Percentiles rank a stretch among this genome's conserved stretches.
Evolutionary conservation across 2,113 vertebrate species (phyloP).

Genomic region (Aviceda subcristata): DNA sequence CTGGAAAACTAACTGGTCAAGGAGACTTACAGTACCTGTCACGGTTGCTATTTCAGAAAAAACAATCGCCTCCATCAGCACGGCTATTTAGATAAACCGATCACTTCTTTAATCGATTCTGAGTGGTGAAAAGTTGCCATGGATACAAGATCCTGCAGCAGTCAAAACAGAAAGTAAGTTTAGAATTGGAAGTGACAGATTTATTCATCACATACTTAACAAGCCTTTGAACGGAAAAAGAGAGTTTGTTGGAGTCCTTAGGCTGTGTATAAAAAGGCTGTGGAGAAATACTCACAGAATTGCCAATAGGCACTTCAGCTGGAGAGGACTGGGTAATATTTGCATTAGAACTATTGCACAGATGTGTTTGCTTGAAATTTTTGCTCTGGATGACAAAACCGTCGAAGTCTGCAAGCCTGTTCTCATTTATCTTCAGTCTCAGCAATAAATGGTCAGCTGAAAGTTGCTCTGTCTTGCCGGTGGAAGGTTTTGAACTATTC

Average conservation of each 20-base stretch:
- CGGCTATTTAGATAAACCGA: constrained; percentile 69
- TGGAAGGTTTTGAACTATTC: not conserved
- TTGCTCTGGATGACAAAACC: constrained; percentile 53
- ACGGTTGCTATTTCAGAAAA: constrained; percentile 61
- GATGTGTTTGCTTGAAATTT: constrained; percentile 66
- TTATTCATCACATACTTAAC: constrained; percentile 82
- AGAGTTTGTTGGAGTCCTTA: constrained; percentile 72
- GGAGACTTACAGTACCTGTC: constrained; percentile 51
- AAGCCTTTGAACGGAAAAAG: constrained; percentile 76
- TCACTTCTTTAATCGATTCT: constrained; percentile 76
- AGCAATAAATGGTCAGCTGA: not conserved
- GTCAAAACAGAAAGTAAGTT: constrained; percentile 77
- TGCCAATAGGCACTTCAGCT: constrained; percentile 66
- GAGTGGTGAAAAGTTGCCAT: constrained; percentile 80
- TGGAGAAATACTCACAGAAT: constrained; percentile 65
- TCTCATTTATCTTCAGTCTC: constrained; percentile 24
- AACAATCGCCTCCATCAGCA: constrained; percentile 67
- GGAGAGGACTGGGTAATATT: constrained; percentile 51
- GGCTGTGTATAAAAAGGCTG: constrained; percentile 73
- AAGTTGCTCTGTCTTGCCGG: not conserved
- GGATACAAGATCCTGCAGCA: constrained; percentile 74
- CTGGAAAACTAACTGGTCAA: constrained; percentile 47
- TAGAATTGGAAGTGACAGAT: constrained; percentile 82
- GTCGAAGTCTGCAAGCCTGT: not conserved
- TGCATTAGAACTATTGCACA: constrained; percentile 60